Conservation (phyloP, 1,140 invertebrate species). For the Araneus ventricosus region DNA sequence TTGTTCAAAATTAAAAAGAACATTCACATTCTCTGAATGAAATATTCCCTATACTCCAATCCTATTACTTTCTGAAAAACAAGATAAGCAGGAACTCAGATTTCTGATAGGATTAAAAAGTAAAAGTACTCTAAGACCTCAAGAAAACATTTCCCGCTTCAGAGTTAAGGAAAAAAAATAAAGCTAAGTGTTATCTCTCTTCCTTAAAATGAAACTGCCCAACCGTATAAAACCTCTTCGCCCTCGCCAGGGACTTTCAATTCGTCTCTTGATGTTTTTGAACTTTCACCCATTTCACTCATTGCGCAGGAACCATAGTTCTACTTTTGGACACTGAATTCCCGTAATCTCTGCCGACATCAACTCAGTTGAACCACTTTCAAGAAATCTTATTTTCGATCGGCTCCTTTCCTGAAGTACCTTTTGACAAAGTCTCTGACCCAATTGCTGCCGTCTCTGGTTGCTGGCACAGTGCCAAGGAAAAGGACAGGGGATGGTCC, state of each 20-base stretch:
- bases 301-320: neutral
- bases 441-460: slow-evolving; percentile 57
- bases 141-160: neutral
- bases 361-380: slow-evolving; percentile 50
- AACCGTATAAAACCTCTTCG: neutral
- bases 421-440: slow-evolving; percentile 67
- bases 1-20: no score
- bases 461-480: slow-evolving; percentile 52
- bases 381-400: slow-evolving; percentile 60
- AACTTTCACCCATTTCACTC: slow-evolving; percentile 41
- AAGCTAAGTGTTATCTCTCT: slow-evolving; percentile 3
- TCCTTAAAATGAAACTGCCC: slow-evolving; percentile 19
- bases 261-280: slow-evolving; percentile 38
- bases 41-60: no score
- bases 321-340: neutral
- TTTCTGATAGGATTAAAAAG: neutral
- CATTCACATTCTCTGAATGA: no score
- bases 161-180: neutral
- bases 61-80: neutral
- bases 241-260: neutral
- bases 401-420: slow-evolving; percentile 48
- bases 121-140: neutral
- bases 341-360: slow-evolving; percentile 47
- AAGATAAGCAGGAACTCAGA: neutral
- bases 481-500: slow-evolving; percentile 42